phyloP scores from a whole-genome alignment of 2,113 vertebrate genomes.

The Motacilla tschutschensis region DNA sequence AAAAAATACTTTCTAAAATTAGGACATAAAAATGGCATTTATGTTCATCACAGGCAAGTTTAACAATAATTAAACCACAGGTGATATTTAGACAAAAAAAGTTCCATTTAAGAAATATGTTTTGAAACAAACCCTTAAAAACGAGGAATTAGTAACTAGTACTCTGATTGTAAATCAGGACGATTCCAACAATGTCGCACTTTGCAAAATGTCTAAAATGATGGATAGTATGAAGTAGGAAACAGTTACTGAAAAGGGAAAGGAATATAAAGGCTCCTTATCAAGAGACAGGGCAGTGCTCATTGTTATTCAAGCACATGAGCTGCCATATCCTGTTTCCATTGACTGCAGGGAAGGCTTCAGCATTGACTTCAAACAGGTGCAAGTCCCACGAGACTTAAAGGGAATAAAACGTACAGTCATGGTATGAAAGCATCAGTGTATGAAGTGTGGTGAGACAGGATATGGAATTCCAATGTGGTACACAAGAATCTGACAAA shows the following conservation, averaged over 20 bases:
- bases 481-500: constrained; percentile 37
- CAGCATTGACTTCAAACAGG: constrained; percentile 49
- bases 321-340: constrained; percentile 27
- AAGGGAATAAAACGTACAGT: constrained; percentile 42
- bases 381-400: constrained; percentile 28
- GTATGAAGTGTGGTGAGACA: constrained; percentile 36
- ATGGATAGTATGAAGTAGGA: constrained; percentile 8
- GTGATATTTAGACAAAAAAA: neutral
- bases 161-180: neutral
- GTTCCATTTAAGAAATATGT: neutral
- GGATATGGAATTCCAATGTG: constrained; percentile 28
- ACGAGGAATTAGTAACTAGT: neutral
- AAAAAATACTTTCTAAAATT: neutral
- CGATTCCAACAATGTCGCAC: neutral
- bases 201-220: constrained; percentile 16
- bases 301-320: constrained; percentile 34
- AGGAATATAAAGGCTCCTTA: constrained; percentile 17
- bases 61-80: neutral
- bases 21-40: neutral
- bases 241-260: constrained; percentile 15
- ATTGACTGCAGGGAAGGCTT: constrained; percentile 13
- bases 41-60: neutral
- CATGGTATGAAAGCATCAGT: constrained; percentile 43
- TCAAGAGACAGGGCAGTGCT: neutral
- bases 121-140: neutral